Evolutionary conservation across 2,797 vertebrate genomes (phyloP).

Genomic region (Ibycter americanus): DNA sequence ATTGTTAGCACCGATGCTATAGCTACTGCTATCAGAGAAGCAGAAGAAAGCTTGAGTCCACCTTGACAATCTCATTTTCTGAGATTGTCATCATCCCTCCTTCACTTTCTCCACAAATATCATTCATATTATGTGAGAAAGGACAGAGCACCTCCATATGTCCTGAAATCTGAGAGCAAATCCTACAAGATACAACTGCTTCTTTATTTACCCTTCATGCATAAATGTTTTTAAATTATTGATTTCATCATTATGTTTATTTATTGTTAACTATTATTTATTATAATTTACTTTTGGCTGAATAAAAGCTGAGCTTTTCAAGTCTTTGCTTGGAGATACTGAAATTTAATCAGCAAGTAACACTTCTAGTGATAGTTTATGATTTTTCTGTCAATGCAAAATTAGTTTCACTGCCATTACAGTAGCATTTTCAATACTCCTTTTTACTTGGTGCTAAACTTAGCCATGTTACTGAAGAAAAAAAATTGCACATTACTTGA

Average conservation of each 20-base stretch:
- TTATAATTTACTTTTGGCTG: neutral
- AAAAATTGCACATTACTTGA: neutral
- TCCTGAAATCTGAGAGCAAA: neutral
- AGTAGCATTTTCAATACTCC: neutral
- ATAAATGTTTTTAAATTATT: slow-evolving; percentile 2
- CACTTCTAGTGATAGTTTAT: neutral
- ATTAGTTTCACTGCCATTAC: neutral
- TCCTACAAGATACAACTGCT: neutral
- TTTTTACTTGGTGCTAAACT: neutral
- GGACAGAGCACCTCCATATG: neutral
- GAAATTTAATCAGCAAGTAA: slow-evolving; percentile 2
- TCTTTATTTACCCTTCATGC: neutral
- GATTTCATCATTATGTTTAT: slow-evolving; percentile 2
- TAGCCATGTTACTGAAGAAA: neutral
- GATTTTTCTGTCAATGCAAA: neutral
- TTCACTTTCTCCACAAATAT: neutral
- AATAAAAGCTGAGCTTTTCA: slow-evolving; percentile 8
- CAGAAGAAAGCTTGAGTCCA: neutral
- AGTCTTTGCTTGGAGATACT: neutral
- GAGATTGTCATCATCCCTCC: neutral
- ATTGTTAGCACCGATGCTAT: neutral
- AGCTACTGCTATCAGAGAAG: neutral
- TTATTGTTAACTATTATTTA: slow-evolving; percentile 17
- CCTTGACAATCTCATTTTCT: neutral
- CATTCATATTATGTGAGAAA: neutral